Percentiles rank a stretch among this genome's conserved stretches.
Conservation (phyloP, 2,888 invertebrate species). For the Pammene aurita region DNA sequence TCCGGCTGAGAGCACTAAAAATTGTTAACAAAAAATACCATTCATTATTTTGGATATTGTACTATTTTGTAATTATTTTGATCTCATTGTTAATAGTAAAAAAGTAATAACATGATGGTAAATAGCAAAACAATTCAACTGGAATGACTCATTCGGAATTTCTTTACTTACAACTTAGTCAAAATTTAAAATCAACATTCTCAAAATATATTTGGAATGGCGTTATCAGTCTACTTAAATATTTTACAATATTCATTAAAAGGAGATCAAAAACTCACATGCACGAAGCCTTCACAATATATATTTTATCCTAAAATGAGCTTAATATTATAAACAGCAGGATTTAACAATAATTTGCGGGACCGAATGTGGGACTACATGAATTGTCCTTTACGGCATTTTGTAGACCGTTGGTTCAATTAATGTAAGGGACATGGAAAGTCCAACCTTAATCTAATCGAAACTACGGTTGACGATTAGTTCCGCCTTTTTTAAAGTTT, state of each 20-base stretch:
- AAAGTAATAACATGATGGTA: not conserved
- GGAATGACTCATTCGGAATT: slow-evolving; percentile 43
- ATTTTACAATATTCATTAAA: slow-evolving; percentile 32
- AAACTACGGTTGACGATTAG: too few species aligned
- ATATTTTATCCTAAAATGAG: slow-evolving; percentile 37
- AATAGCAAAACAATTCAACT: slow-evolving; percentile 11
- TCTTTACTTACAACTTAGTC: slow-evolving; percentile 12
- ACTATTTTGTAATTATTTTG: not conserved
- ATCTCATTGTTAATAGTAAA: not conserved
- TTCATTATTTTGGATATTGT: too few species aligned
- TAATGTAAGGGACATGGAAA: too few species aligned
- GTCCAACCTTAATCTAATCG: too few species aligned
- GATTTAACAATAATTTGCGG: slow-evolving; percentile 8
- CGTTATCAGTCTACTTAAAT: slow-evolving; percentile 47
- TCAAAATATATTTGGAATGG: slow-evolving; percentile 54
- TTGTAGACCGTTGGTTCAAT: not conserved
- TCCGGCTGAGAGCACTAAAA: too few species aligned
- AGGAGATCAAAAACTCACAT: slow-evolving; percentile 69
- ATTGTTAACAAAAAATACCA: too few species aligned
- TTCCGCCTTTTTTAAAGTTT: too few species aligned
- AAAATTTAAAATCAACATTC: slow-evolving; percentile 1
- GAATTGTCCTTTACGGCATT: not conserved
- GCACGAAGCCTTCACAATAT: slow-evolving; percentile 54
- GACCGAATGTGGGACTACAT: not conserved
- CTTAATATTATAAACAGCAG: slow-evolving; percentile 32